phyloP scores from a whole-genome alignment of 2,888 invertebrate species.

The Monopis laevigella region DNA sequence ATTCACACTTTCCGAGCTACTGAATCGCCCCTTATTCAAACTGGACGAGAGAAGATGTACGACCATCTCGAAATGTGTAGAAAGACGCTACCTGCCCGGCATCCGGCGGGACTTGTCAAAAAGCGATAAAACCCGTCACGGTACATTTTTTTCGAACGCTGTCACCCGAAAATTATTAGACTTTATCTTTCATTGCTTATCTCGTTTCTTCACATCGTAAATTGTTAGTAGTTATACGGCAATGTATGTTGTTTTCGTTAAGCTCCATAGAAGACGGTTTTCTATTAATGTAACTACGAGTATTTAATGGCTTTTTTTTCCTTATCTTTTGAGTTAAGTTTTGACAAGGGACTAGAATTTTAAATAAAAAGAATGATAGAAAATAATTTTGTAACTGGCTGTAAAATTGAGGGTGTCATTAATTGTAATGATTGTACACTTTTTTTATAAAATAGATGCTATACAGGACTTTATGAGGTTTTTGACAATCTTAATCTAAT shows the following conservation, averaged over 20 bases:
- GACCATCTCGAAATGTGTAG: too few species aligned
- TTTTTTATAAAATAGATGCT: too few species aligned
- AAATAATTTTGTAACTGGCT: neutral
- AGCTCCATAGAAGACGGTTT: too few species aligned
- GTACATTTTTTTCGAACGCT: constrained; percentile 15
- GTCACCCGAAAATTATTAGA: neutral
- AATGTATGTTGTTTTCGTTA: neutral
- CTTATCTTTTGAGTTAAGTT: neutral
- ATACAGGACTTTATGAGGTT: too few species aligned
- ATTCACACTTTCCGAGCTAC: neutral
- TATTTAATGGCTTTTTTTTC: neutral
- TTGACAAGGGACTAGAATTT: constrained; percentile 7
- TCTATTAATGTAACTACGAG: neutral
- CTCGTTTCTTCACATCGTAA: too few species aligned
- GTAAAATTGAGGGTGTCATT: neutral
- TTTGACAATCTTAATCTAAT: too few species aligned
- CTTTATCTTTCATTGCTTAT: too few species aligned
- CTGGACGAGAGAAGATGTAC: too few species aligned
- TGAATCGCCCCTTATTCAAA: neutral
- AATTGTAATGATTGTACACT: constrained; percentile 4
- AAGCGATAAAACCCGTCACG: constrained; percentile 28
- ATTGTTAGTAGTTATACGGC: neutral
- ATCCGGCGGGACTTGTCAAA: constrained; percentile 11
- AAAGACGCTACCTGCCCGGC: constrained; percentile 8
- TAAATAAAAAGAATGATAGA: neutral